Evolutionary conservation across 2,797 vertebrate species (phyloP).

Genomic region (Hephaestus fuliginosus): DNA sequence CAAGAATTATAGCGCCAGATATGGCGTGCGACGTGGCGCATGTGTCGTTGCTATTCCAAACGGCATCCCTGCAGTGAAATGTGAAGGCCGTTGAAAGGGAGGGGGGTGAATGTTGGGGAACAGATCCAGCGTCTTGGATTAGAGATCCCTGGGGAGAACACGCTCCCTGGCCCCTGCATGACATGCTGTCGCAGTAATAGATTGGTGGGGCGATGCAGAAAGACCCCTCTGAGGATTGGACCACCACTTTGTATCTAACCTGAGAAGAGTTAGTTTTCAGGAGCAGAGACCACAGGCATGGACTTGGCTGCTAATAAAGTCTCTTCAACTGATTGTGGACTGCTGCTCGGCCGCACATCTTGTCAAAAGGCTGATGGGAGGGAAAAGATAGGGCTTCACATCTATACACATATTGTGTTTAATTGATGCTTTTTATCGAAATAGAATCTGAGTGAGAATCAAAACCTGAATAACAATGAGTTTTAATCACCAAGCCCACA

Average conservation of each 20-base stretch:
- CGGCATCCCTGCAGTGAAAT: constrained; percentile 57
- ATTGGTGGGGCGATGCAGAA: constrained; percentile 57
- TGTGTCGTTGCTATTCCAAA: constrained; percentile 64
- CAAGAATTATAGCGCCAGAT: constrained; percentile 34
- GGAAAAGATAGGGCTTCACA: constrained; percentile 5
- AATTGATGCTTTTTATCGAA: background rate
- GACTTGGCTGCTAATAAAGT: constrained; percentile 55
- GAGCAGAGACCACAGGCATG: constrained; percentile 24
- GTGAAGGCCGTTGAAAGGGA: constrained; percentile 71
- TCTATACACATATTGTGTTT: background rate
- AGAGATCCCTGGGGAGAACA: constrained; percentile 62
- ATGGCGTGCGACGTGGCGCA: constrained; percentile 38
- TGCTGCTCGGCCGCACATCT: constrained; percentile 25
- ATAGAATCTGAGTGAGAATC: background rate
- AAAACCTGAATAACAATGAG: constrained; percentile 9
- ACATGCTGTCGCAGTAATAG: constrained; percentile 69
- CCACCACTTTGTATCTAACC: constrained; percentile 49
- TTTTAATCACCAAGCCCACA: background rate
- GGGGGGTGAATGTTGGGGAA: constrained; percentile 49
- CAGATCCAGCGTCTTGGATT: constrained; percentile 70
- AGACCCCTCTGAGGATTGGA: constrained; percentile 52
- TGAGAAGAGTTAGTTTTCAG: constrained; percentile 37
- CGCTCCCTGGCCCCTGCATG: constrained; percentile 55
- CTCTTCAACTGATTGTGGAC: constrained; percentile 46
- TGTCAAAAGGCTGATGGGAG: constrained; percentile 7